Conservation (phyloP, 2,888 invertebrate genomes). For the Acleris cristana region DNA sequence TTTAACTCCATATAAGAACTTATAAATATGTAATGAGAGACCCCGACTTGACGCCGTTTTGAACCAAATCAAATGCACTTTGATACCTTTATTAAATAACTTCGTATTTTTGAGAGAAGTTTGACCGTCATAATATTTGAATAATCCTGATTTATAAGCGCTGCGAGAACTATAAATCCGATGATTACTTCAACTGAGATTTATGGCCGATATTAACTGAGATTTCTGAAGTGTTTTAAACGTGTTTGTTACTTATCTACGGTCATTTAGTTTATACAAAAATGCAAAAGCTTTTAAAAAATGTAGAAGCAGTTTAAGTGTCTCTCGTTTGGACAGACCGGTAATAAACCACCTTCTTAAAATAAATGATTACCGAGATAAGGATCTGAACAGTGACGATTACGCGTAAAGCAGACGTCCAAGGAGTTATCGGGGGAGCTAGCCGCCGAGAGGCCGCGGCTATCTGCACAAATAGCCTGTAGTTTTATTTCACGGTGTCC, state of each 20-base stretch:
- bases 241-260: background rate
- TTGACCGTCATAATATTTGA: slow-evolving; percentile 27
- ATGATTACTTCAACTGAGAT: slow-evolving; percentile 3
- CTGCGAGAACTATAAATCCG: slow-evolving; percentile 6
- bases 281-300: slow-evolving; percentile 1
- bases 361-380: slow-evolving; percentile 34
- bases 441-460: slow-evolving; percentile 51
- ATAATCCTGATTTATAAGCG: slow-evolving; percentile 25
- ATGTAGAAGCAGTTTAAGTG: slow-evolving; percentile 8
- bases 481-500: slow-evolving; percentile 74
- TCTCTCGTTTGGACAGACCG: background rate
- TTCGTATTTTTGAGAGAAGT: slow-evolving; percentile 12
- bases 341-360: slow-evolving; percentile 33
- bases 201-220: slow-evolving; percentile 4
- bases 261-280: background rate
- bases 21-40: slow-evolving; percentile 56
- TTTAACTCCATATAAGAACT: slow-evolving; percentile 53
- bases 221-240: background rate
- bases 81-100: slow-evolving; percentile 47
- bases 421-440: slow-evolving; percentile 54
- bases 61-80: slow-evolving; percentile 40
- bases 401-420: slow-evolving; percentile 31
- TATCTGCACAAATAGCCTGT: slow-evolving; percentile 60
- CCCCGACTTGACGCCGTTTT: slow-evolving; percentile 40
- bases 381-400: slow-evolving; percentile 33